Conservation (phyloP, 1,140 invertebrate genomes). For the Elysia chlorotica region DNA sequence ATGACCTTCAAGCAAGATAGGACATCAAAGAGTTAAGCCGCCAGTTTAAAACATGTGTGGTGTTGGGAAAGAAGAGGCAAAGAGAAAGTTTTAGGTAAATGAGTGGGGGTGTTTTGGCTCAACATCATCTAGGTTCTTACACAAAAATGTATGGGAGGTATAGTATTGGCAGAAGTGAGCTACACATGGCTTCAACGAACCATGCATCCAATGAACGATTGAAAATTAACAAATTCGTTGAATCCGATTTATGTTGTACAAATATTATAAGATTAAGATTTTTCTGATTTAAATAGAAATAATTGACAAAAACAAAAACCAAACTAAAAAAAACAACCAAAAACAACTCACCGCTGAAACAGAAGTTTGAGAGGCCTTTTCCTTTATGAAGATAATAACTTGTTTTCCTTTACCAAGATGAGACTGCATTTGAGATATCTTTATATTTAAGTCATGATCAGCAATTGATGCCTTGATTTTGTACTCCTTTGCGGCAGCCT, state of each 20-base stretch:
- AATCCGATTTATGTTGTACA: not conserved
- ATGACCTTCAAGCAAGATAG: no score
- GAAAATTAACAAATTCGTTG: not conserved
- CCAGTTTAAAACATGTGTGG: no score
- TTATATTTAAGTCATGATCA: conserved; percentile 14
- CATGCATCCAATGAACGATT: not conserved
- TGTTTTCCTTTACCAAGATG: conserved; percentile 10
- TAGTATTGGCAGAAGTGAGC: no score
- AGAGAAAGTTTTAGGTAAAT: no score
- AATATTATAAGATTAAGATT: not conserved
- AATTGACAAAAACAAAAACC: no score
- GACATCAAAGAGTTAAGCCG: no score
- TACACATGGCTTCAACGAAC: no score
- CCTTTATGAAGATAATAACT: not conserved
- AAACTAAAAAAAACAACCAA: not conserved
- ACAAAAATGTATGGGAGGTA: no score
- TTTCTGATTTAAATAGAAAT: no score
- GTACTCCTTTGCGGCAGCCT: not conserved
- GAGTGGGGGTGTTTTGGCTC: no score
- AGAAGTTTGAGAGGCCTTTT: not conserved
- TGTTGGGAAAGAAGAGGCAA: no score
- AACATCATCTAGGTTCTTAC: no score
- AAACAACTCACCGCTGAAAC: not conserved
- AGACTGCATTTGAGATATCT: not conserved
- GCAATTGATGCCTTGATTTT: not conserved